These are phyloP conservation scores for Folsomia candida DNA, from an alignment of 2,888 invertebrate genomes.

Conservation along the genomic window DNA sequence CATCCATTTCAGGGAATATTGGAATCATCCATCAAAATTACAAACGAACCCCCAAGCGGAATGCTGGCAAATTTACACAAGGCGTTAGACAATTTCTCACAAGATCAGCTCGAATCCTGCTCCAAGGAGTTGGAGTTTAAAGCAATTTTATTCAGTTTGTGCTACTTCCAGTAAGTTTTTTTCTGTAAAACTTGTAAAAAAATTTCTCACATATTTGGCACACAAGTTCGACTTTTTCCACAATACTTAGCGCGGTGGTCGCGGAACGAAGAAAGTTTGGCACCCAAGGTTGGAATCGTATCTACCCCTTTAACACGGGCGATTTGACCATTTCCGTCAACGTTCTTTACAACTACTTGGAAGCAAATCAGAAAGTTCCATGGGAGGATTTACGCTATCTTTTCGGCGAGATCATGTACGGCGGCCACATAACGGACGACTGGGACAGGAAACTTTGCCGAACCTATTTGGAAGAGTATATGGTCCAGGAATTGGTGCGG, in stretches of 20 bases:
- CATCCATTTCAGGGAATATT: conserved; percentile 77
- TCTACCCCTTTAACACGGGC: conserved; percentile 89
- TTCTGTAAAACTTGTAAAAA: too few species aligned
- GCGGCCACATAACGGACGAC: conserved; percentile 95
- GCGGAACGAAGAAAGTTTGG: conserved; percentile 78
- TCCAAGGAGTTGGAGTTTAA: conserved; percentile 92
- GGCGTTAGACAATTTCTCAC: conserved; percentile 84
- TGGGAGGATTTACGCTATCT: conserved; percentile 95
- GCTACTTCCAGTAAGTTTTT: conserved; percentile 98
- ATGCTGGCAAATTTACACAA: conserved; percentile 96
- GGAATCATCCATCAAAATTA: conserved; percentile 94
- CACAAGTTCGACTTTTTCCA: too few species aligned
- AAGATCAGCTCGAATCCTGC: conserved; percentile 95
- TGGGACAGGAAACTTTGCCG: conserved; percentile 90
- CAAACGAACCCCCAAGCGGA: conserved; percentile 95
- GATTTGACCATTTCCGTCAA: conserved; percentile 92
- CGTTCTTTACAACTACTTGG: conserved; percentile 58
- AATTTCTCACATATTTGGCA: too few species aligned
- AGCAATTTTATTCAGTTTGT: conserved; percentile 88
- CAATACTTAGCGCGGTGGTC: conserved; percentile 92
- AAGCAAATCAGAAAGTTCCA: conserved; percentile 88
- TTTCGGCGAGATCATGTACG: conserved; percentile 98
- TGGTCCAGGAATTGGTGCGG: conserved; percentile 90
- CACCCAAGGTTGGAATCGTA: conserved; percentile 92
- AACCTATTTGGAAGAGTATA: conserved; percentile 85